phyloP scores from a whole-genome alignment of 2,113 vertebrate genomes.

The Anguilla rostrata region DNA sequence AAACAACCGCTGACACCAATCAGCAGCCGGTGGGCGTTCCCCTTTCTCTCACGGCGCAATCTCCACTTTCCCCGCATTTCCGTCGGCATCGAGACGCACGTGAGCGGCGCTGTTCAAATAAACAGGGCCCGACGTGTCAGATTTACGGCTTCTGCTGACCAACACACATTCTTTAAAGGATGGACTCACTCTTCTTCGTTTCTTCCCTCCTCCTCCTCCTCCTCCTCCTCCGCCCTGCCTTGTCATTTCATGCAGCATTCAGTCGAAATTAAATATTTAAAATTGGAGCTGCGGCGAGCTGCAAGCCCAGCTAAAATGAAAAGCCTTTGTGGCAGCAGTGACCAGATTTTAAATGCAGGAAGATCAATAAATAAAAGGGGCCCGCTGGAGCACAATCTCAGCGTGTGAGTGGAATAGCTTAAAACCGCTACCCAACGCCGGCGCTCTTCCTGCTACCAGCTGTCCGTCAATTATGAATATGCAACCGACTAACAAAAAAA shows the following conservation, averaged over 20 bases:
- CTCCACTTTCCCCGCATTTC: neutral
- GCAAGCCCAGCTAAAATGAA: conserved; percentile 89
- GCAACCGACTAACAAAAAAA: conserved; percentile 62
- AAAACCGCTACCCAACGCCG: conserved; percentile 58
- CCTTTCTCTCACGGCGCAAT: neutral
- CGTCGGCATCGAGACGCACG: conserved; percentile 2
- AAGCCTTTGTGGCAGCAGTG: conserved; percentile 80
- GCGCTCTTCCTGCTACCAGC: conserved; percentile 66
- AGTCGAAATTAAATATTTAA: conserved; percentile 85
- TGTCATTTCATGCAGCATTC: conserved; percentile 73
- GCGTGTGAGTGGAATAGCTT: conserved; percentile 65
- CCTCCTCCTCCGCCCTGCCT: conserved; percentile 38
- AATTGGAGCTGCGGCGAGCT: conserved; percentile 67
- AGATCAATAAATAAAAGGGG: conserved; percentile 83
- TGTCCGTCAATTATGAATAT: conserved; percentile 79
- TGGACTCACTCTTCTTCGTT: conserved; percentile 39
- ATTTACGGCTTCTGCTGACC: conserved; percentile 42
- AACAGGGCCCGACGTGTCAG: conserved; percentile 37
- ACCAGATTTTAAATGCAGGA: conserved; percentile 94
- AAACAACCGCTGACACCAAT: neutral
- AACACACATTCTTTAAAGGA: conserved; percentile 30
- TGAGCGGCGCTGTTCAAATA: conserved; percentile 22
- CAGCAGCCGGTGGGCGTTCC: neutral
- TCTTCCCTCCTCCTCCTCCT: conserved; percentile 29
- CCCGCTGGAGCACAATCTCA: conserved; percentile 69